phyloP scores from a whole-genome alignment of 2,888 invertebrate species.

The Heliconius ethilla region DNA sequence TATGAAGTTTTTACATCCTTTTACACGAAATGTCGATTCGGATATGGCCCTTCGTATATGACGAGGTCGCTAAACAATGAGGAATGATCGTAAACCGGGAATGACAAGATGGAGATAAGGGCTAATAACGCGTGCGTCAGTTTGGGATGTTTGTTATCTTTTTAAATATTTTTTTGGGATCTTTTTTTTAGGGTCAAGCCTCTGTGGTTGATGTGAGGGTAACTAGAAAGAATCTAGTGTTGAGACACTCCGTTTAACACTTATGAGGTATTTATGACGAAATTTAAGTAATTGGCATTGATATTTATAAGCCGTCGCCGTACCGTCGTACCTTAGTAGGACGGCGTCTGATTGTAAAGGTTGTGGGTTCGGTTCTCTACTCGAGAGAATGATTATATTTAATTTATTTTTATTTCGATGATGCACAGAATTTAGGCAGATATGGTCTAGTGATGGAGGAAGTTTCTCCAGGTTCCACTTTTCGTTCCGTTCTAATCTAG shows the following conservation, averaged over 20 bases:
- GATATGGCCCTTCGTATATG: constrained; percentile 65
- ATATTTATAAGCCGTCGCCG: too few species aligned
- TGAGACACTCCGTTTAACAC: neutral
- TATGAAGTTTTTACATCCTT: constrained; percentile 79
- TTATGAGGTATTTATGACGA: neutral
- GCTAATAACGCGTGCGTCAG: constrained; percentile 62
- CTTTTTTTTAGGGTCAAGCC: neutral
- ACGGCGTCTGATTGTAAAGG: too few species aligned
- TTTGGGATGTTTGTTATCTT: constrained; percentile 42
- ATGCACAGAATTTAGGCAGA: too few species aligned
- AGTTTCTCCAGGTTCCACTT: too few species aligned
- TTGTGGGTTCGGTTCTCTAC: too few species aligned
- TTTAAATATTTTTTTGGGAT: constrained; percentile 2
- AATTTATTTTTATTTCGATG: too few species aligned
- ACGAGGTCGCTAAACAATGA: constrained; percentile 74
- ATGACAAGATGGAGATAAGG: constrained; percentile 72
- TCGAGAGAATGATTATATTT: too few species aligned
- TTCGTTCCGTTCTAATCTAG: too few species aligned
- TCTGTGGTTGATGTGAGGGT: neutral
- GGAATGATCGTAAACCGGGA: constrained; percentile 69
- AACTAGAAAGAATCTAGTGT: neutral
- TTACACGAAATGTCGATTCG: constrained; percentile 78
- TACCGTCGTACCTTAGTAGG: too few species aligned
- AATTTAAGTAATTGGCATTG: too few species aligned
- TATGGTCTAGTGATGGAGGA: too few species aligned